phyloP scores from a whole-genome alignment of 2,888 invertebrate genomes.

The Idaea straminata region DNA sequence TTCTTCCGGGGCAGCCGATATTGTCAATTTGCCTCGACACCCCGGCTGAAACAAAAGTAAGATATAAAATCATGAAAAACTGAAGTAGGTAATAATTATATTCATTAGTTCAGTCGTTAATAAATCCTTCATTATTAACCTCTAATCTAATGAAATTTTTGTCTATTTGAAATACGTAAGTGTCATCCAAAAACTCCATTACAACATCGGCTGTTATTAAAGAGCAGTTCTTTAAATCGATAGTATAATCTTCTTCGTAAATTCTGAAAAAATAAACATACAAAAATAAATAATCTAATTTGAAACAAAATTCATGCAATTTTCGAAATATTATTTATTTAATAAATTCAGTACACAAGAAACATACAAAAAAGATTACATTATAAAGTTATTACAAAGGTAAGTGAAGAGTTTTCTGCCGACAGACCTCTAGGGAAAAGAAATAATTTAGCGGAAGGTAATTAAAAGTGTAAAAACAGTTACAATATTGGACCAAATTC shows the following conservation, averaged over 20 bases:
- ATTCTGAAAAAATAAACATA: constrained; percentile 64
- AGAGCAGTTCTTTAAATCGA: constrained; percentile 79
- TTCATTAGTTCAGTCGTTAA: neutral
- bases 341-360: too few species aligned
- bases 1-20: constrained; percentile 64
- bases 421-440: too few species aligned
- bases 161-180: constrained; percentile 67
- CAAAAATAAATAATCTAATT: too few species aligned
- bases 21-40: constrained; percentile 52
- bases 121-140: constrained; percentile 33
- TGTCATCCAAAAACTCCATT: constrained; percentile 67
- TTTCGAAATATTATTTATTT: too few species aligned
- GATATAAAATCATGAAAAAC: constrained; percentile 3
- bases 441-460: too few species aligned
- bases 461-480: too few species aligned
- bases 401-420: too few species aligned
- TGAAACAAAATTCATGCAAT: too few species aligned
- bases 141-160: constrained; percentile 56
- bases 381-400: too few species aligned
- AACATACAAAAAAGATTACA: too few species aligned
- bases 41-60: constrained; percentile 53
- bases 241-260: constrained; percentile 67
- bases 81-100: neutral
- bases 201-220: constrained; percentile 68
- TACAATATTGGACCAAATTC: constrained; percentile 75